These are phyloP conservation scores for Neosilurus hyrtlii DNA, from an alignment of 2,797 vertebrate genomes.

Conservation along the genomic window DNA sequence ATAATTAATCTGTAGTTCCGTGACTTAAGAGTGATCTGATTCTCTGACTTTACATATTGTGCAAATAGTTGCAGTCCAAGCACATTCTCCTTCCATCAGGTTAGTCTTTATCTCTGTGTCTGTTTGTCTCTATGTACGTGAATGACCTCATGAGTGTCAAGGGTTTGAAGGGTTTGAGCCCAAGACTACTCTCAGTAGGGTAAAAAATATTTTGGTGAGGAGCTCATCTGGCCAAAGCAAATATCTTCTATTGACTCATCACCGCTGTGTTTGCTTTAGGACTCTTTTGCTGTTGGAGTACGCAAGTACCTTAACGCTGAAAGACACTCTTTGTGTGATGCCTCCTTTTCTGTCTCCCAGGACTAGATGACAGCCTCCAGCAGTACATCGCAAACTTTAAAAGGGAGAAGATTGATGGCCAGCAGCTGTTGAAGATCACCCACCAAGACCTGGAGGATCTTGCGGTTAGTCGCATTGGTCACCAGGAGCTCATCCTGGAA, in stretches of 20 bases:
- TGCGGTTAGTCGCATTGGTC: slow-evolving; percentile 83
- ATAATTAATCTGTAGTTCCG: background rate
- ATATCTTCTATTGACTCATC: slow-evolving; percentile 40
- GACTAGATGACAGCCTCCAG: slow-evolving; percentile 90
- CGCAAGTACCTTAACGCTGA: slow-evolving; percentile 39
- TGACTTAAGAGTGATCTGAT: background rate
- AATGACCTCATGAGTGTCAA: slow-evolving; percentile 31
- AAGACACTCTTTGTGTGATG: slow-evolving; percentile 51
- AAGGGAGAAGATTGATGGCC: slow-evolving; percentile 85
- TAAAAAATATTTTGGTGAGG: slow-evolving; percentile 38
- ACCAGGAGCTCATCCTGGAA: slow-evolving; percentile 93
- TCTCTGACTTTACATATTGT: background rate
- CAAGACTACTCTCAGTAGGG: background rate
- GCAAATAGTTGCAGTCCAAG: background rate
- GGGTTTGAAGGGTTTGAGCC: slow-evolving; percentile 10
- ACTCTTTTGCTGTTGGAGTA: slow-evolving; percentile 43
- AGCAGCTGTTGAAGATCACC: slow-evolving; percentile 83
- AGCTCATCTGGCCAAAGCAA: slow-evolving; percentile 39
- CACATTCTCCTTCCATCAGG: background rate
- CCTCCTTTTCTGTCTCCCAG: slow-evolving; percentile 62
- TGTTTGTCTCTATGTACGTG: background rate
- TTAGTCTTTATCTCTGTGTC: background rate
- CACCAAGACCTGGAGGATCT: slow-evolving; percentile 89
- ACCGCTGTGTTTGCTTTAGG: slow-evolving; percentile 46
- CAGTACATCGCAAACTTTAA: slow-evolving; percentile 85